These are phyloP conservation scores for Manis javanica DNA, from an alignment of 2,797 vertebrate genomes.

Conservation along the genomic window DNA sequence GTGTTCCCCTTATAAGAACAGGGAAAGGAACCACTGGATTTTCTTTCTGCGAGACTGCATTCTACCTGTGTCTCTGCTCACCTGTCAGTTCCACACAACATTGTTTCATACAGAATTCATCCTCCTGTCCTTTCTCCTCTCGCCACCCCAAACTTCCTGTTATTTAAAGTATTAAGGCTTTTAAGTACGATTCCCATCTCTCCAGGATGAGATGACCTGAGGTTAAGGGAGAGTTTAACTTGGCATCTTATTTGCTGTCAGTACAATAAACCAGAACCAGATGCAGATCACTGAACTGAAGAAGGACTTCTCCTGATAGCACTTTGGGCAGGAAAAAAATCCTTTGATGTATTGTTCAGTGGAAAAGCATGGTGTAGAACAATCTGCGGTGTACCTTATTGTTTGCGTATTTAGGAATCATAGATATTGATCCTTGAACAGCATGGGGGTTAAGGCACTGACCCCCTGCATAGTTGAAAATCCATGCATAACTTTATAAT, in stretches of 20 bases:
- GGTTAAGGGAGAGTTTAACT: not conserved
- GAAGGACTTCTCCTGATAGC: slow-evolving; percentile 35
- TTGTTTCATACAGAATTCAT: not conserved
- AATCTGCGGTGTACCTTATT: not conserved
- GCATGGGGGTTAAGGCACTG: too few species aligned
- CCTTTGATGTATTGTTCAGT: not conserved
- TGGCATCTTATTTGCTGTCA: not conserved
- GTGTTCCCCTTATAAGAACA: not conserved
- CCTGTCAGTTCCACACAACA: not conserved
- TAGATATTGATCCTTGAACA: too few species aligned
- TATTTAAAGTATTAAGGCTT: not conserved
- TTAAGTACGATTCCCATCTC: not conserved
- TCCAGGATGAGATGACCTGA: not conserved
- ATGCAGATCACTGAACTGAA: slow-evolving; percentile 23
- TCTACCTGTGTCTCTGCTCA: not conserved
- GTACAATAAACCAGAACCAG: slow-evolving; percentile 17
- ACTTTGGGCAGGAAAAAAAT: not conserved
- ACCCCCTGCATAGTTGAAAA: too few species aligned
- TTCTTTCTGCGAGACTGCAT: not conserved
- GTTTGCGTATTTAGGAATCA: not conserved
- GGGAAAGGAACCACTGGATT: not conserved
- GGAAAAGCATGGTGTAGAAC: not conserved
- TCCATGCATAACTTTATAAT: too few species aligned
- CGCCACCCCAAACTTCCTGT: not conserved
- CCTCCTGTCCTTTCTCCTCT: not conserved